phyloP scores from a whole-genome alignment of 2,113 vertebrate species.

The Nibea albiflora region DNA sequence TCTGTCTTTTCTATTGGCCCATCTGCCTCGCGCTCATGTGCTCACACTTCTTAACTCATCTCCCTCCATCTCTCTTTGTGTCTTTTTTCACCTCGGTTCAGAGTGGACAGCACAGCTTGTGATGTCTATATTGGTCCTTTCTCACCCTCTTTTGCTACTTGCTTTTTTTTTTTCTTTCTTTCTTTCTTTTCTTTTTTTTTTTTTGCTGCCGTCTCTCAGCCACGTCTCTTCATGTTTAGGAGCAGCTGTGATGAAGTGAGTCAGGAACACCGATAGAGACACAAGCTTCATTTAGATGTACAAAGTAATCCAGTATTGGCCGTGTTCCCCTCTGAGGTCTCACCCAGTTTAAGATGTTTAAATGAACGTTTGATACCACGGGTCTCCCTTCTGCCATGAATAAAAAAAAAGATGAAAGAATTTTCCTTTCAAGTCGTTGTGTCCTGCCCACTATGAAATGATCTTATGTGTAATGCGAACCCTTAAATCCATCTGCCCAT shows the following conservation, averaged over 20 bases:
- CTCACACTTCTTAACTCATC: constrained; percentile 47
- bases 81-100: constrained; percentile 43
- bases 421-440: neutral
- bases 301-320: constrained; percentile 25
- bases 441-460: constrained; percentile 9
- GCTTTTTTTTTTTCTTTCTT: neutral
- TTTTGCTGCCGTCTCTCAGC: constrained; percentile 32
- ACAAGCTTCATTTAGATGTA: constrained; percentile 49
- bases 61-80: constrained; percentile 35
- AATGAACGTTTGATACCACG: constrained; percentile 32
- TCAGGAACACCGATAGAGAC: constrained; percentile 51
- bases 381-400: constrained; percentile 14
- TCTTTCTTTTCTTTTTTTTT: neutral
- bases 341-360: constrained; percentile 40
- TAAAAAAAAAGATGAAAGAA: constrained; percentile 5
- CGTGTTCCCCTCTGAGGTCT: constrained; percentile 26
- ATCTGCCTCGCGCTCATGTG: constrained; percentile 58
- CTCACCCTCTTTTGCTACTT: constrained; percentile 39
- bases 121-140: constrained; percentile 73
- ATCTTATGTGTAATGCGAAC: constrained; percentile 4
- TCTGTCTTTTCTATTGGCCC: constrained; percentile 49
- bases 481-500: neutral
- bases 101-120: constrained; percentile 78
- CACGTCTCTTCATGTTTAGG: constrained; percentile 60
- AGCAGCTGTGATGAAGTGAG: constrained; percentile 71